Evolutionary conservation across 2,113 vertebrate species (phyloP), one percentile per base, ranked within the genome.

Genomic region (Anoplopoma fimbria): DNA sequence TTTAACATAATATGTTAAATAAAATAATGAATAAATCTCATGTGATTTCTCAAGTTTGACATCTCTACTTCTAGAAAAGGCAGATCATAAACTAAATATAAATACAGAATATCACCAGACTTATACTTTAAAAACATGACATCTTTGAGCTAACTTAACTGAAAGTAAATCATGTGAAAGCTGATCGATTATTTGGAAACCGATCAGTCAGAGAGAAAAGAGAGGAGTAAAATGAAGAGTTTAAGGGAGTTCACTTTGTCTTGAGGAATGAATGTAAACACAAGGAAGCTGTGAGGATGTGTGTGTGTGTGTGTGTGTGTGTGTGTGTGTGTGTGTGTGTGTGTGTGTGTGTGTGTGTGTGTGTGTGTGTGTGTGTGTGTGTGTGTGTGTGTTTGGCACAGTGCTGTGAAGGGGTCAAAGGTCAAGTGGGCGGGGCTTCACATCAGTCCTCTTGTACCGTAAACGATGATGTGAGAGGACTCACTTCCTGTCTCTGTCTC

Each of bases 401-500:
- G 45, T 1, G 25, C 42, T 69, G 25, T 1, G n/a, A 60, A 9
- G 33, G 9, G 77, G 67, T 76, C 73, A 77, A 34, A 77, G 72
- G 83, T 77, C 67, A 61, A 0, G 4, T 33, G 23, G 78, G 27
- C 13, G 10, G 1, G 13, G 9, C 10, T 0, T 23, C 27, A 76
- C 47, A 42, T 71, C 64, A 47, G 76, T 33, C 14, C 4, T 31
- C 77, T 61, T 25, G 38, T 17, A 23, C 31, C 31, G 74, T 65
- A 47, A 77, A 64, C 17, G 9, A 29, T 33, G 55, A 47, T 36
- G 27, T 15, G 29, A 58, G 74, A 58, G 25, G 60, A 69, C 33
- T 69, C 45, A 12, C 70, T 79, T 84, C 84, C 89, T 85, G 85
- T 63, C 67, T 87, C 81, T 53, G 85, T 63, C 67, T 87, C 81